A percentile compares a stretch with the other conserved stretches of the same genome.
These are phyloP conservation scores for Leptobrachium ailaonicum DNA, from an alignment of 2,113 vertebrate genomes.

Conservation along the genomic window DNA sequence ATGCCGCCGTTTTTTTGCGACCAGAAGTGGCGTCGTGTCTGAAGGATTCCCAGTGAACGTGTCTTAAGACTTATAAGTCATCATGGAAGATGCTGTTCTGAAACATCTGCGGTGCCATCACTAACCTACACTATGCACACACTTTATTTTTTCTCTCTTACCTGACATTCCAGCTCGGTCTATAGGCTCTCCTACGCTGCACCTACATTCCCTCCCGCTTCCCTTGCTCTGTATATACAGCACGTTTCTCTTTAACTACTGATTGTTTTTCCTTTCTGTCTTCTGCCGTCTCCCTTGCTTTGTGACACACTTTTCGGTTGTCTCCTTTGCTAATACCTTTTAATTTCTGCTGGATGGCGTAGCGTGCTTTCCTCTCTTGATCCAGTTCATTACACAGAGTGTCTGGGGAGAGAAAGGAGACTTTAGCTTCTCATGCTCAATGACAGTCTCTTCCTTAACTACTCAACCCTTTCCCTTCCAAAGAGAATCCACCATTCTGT, in stretches of 20 bases:
- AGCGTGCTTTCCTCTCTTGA: conserved; percentile 90
- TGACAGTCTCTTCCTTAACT: neutral
- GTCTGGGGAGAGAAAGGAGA: conserved; percentile 68
- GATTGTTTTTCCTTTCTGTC: no score
- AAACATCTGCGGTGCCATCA: no score
- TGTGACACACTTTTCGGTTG: conserved; percentile 41
- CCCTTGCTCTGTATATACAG: neutral
- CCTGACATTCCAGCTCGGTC: no score
- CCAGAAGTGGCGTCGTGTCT: no score
- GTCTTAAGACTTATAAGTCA: no score
- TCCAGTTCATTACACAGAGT: conserved; percentile 91
- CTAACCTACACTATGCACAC: no score
- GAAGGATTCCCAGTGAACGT: no score
- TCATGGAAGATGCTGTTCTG: no score
- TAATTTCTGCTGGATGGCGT: conserved; percentile 91
- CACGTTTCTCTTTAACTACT: neutral
- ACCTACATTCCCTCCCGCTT: neutral
- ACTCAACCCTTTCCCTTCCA: conserved; percentile 24
- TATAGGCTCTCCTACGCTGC: neutral
- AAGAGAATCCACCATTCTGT: neutral
- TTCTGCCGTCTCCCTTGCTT: conserved; percentile 11
- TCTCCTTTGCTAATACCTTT: conserved; percentile 75
- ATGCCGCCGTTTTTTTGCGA: no score
- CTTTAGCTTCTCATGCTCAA: neutral
- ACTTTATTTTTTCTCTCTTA: no score